Evolutionary conservation across 2,888 invertebrate genomes (phyloP).

Genomic region (Lissonota sp.): DNA sequence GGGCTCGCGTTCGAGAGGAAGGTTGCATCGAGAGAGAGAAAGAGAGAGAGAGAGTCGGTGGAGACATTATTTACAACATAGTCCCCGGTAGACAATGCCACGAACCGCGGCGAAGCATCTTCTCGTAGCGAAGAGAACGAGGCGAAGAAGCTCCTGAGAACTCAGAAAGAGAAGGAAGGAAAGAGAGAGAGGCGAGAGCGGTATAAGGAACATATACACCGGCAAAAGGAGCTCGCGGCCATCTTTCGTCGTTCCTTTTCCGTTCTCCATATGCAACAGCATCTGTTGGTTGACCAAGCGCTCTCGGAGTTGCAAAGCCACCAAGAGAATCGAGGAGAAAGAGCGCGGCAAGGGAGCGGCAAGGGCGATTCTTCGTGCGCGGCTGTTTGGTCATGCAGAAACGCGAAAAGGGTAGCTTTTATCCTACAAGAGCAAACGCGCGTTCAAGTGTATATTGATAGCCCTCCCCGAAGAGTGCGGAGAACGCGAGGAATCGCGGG

Average conservation of each 20-base stretch:
- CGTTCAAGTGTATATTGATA: conserved; percentile 1
- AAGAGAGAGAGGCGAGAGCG: conserved; percentile 26
- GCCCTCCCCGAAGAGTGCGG: not conserved
- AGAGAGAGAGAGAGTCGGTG: conserved; percentile 59
- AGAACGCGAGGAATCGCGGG: not conserved
- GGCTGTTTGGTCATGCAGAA: conserved; percentile 24
- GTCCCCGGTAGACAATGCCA: conserved; percentile 80
- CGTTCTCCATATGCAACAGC: conserved; percentile 83
- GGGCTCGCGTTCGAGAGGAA: too few species aligned
- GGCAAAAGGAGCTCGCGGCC: conserved; percentile 67
- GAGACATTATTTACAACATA: conserved; percentile 82
- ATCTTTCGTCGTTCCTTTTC: conserved; percentile 82
- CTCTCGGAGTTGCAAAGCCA: too few species aligned
- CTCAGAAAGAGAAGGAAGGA: conserved; percentile 52
- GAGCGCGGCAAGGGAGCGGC: not conserved
- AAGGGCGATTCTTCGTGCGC: conserved; percentile 7
- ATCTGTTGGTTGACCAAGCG: too few species aligned
- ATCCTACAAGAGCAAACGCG: conserved; percentile 22
- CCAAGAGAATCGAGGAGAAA: too few species aligned
- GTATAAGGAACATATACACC: conserved; percentile 37
- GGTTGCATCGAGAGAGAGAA: not conserved
- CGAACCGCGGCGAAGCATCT: conserved; percentile 34
- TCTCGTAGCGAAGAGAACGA: not conserved
- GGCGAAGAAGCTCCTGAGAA: conserved; percentile 15
- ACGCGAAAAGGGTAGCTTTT: conserved; percentile 34